Base-by-base conservation (phyloP, 2,888 invertebrate species). In the Scaptomyza reducta region DNA sequence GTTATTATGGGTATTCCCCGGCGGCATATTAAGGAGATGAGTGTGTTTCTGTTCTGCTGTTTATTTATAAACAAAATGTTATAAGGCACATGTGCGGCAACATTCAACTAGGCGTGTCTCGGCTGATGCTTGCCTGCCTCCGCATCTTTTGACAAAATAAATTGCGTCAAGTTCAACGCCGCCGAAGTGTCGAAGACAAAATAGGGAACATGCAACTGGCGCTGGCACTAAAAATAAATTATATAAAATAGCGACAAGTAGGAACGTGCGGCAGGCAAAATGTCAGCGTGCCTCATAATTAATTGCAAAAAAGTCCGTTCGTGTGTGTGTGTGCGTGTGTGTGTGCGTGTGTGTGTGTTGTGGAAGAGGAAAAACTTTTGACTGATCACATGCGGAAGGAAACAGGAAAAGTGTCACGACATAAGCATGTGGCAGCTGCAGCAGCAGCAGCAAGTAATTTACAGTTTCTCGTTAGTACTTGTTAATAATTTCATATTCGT, bases 131-230 rank as follows among this genome's bases (percentile, higher is more conserved):
- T 46, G 61, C 47, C 68, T 46, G 61, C 72, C 54, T 57, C 49
- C 55, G 67, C 74, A 58, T 66, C 63, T 70, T 73, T 63, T 75
- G 59, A 85, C 77, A 84, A 84, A 84, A 89, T 89, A 87, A 88
- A 89, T 89, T 86, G 84, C 89, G 79, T 83, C 89, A 89, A 88
- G 89, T 89, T 89, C 89, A 89, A 89, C 86, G 79, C 79, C 79
- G 16, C 40, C 16, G 4, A 66, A 77, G 76, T 82, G 79, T 78
- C 78, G 77, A 80, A 78, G 72, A 58, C 72, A 66, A 79, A 84
- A 70, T 75, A 82, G 81, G 84, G 81, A 83, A 67, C 66, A 51
- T 59, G 66, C 69, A 79, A 70, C 75, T 60, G 54, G 59, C 57
- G 35, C 35, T 59, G 64, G 45, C 54, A 70, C 86, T 68, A 84